These are phyloP conservation scores for Dendrocincla tyrannina DNA, from an alignment of 2,797 vertebrate species.

Conservation along the genomic window DNA sequence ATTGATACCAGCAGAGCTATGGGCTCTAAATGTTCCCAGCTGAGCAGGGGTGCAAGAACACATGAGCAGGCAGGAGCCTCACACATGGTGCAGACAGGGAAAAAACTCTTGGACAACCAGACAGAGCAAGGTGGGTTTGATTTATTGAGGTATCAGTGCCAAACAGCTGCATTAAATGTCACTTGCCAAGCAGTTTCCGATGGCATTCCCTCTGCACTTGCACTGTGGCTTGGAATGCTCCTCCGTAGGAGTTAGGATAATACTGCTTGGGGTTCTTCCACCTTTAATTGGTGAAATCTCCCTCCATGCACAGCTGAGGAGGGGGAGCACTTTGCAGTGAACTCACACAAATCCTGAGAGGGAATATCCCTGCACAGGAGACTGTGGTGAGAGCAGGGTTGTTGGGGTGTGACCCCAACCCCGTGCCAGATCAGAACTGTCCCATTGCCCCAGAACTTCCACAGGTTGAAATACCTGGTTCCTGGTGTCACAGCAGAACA, in stretches of 20 bases:
- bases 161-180: not conserved
- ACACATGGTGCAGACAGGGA: rapidly evolving
- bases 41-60: not conserved
- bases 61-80: not conserved
- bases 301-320: not conserved
- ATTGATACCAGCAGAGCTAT: not conserved
- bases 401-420: not conserved
- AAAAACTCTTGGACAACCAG: not conserved
- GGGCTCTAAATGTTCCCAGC: not conserved
- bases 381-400: not conserved
- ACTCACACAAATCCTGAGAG: rapidly evolving
- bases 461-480: not conserved
- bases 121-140: not conserved
- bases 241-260: not conserved
- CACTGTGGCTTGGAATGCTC: not conserved
- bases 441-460: rapidly evolving
- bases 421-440: not conserved
- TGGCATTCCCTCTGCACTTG: not conserved
- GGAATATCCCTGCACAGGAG: not conserved
- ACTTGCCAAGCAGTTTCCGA: not conserved
- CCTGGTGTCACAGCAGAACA: not conserved
- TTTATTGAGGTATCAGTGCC: not conserved
- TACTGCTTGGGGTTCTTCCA: not conserved
- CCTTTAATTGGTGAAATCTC: not conserved
- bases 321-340: not conserved